Base-by-base conservation (phyloP, 2,888 invertebrate genomes). In the Aricia artaxerxes region DNA sequence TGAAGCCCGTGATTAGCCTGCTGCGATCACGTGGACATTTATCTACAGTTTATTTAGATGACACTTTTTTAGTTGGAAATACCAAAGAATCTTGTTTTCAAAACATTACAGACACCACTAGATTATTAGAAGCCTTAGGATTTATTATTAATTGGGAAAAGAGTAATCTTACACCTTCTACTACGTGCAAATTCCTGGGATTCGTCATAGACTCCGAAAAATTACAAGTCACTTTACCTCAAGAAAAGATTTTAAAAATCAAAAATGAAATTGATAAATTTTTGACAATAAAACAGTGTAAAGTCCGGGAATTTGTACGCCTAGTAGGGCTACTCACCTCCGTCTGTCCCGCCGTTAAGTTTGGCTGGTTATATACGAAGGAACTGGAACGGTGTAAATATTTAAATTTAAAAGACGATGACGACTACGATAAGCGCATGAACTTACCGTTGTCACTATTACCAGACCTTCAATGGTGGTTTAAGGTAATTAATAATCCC, bases 301-400 rank as follows among this genome's bases (percentile, higher is more conserved):
- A 72, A 38, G 38, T 35, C 5, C 31, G 72, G 38, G 72, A 72
- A 72, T 72, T 72, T 5, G 72, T 38, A 13, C 31, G 72, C 13
- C 38, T 72, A 72, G 13, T 72, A 35, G 72, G 72, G 72, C 16
- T 72, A 72, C 72, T 72, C 38, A 72, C 31, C 72, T 72, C 72
- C 4, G 72, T 11, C 31, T 72, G 72, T 11, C 72, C 72, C 9
- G 72, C 72, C 11, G 38, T 72, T 72, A 72, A 49, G 49, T 49
- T 24, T 24, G 24, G 11, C 49, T 49, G 49, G 49, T 49, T 49
- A 49, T 49, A 49, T 72, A 72, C 72, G 4, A 72, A 72, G 38
- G 72, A 72, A 72, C 31, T 72, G 7, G 72, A 72, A 35, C 72
- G 72, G 11, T 72, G 72, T 13, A 72, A 72, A 72, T 72, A 72